Evolutionary conservation across 2,888 invertebrate species (phyloP), one percentile per base, ranked within the genome.

Genomic region (Timema cristinae): DNA sequence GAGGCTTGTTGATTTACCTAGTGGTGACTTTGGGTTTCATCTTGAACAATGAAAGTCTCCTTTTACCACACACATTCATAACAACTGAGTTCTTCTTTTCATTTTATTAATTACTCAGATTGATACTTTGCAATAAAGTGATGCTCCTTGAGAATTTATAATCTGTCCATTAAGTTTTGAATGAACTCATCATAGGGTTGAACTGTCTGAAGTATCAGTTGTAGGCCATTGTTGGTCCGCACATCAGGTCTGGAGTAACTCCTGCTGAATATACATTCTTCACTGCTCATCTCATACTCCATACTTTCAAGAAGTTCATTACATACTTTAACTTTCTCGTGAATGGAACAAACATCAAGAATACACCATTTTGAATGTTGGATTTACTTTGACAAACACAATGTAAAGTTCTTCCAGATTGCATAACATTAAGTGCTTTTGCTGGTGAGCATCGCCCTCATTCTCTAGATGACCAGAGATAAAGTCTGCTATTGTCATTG

Each of bases 341-440:
- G 76, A n/a, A 74, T 67, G 10, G 71, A 61, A 69, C 77, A 77
- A 10, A 77, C 72, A 77, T 77, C 49, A 77, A 0, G 73, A 74
- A 74, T 76, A 77, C 71, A 74, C 75, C 50, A 76, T 71, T 15
- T 52, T 54, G 48, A 61, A 9, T 16, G 71, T 69, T 66, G 70
- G 72, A 74, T 76, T 61, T 32, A 51, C 32, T 7, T 66, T 13
- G 59, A 72, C 71, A 59, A 73, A 76, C 4, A 54, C n/a, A 10
- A 13, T 70, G 68, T 75, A 75, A 6, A 77, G 54, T 59, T 71
- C 71, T 16, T 71, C 68, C 16, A 71, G 11, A 11, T 66, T 66
- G 66, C 48, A 50, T 16, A 67, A 66, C 13, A 71, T 50, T 47
- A 71, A 67, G 8, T 51, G 32, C 66, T 67, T 70, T 61, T 70